These are phyloP conservation scores for Nanorana parkeri DNA, from an alignment of 2,113 vertebrate genomes.

Conservation along the genomic window DNA sequence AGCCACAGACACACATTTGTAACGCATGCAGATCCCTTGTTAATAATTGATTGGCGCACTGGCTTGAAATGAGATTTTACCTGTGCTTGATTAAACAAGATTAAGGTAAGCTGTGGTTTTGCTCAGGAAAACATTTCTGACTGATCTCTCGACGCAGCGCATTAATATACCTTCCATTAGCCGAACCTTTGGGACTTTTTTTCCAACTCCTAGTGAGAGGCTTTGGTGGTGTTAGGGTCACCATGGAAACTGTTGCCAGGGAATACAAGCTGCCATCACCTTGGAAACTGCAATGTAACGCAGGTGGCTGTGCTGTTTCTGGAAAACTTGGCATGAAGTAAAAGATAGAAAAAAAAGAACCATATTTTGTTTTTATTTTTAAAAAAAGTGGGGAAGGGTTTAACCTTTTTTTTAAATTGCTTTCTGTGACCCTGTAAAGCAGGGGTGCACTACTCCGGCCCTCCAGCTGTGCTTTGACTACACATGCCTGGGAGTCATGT, in stretches of 20 bases:
- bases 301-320: conserved; percentile 1
- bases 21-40: background rate
- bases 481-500: too few relatives aligned
- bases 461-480: too few relatives aligned
- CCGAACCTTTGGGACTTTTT: conserved; percentile 30
- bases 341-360: too few relatives aligned
- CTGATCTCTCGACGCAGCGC: background rate
- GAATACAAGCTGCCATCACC: conserved; percentile 60
- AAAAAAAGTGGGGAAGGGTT: too few relatives aligned
- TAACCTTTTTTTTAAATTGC: too few relatives aligned
- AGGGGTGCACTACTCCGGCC: too few relatives aligned
- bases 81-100: conserved; percentile 25
- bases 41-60: conserved; percentile 4
- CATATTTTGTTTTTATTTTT: too few relatives aligned
- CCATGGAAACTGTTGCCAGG: conserved; percentile 61
- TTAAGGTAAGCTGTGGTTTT: conserved; percentile 39
- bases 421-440: too few relatives aligned
- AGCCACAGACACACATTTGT: background rate
- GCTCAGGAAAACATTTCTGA: conserved; percentile 10
- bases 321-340: background rate
- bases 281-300: conserved; percentile 44
- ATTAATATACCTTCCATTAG: conserved; percentile 44
- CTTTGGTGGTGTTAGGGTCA: conserved; percentile 53
- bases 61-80: conserved; percentile 10
- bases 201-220: conserved; percentile 24